These are phyloP conservation scores for Diarsia dahlii DNA, from an alignment of 2,888 invertebrate species.

Conservation along the genomic window DNA sequence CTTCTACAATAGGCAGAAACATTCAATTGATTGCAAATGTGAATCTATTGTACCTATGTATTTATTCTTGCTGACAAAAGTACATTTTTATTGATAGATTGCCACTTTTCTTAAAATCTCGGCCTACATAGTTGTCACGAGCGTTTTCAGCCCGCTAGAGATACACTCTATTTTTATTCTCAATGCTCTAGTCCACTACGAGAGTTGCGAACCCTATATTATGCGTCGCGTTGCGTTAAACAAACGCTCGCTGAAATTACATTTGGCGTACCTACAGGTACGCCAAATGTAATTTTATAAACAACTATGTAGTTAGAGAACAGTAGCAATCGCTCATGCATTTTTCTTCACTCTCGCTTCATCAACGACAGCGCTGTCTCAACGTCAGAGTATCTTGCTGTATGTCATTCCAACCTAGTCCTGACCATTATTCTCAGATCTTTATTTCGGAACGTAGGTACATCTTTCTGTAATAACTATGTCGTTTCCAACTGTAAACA, in stretches of 20 bases:
- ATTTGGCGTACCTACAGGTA: not conserved
- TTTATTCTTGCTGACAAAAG: not conserved
- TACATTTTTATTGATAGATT: not conserved
- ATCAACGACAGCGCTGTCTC: not conserved
- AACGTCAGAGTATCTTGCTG: not conserved
- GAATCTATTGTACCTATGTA: not conserved
- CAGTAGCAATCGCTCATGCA: not conserved
- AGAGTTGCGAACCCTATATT: not conserved
- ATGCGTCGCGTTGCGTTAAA: not conserved
- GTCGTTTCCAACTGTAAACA: constrained; percentile 31
- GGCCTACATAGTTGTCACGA: no score
- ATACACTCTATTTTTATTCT: no score
- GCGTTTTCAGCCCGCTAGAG: no score
- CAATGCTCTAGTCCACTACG: not conserved
- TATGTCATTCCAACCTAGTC: not conserved
- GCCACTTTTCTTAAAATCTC: no score
- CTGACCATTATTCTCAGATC: constrained; percentile 1
- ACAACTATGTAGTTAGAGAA: not conserved
- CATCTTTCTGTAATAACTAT: not conserved
- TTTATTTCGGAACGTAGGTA: constrained; percentile 17
- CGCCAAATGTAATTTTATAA: not conserved
- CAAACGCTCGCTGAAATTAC: not conserved
- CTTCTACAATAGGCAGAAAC: not conserved
- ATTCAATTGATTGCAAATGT: constrained; percentile 22
- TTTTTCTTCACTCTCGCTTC: not conserved